Conservation (phyloP, 1,140 invertebrate species). For the Dendroctonus valens region DNA sequence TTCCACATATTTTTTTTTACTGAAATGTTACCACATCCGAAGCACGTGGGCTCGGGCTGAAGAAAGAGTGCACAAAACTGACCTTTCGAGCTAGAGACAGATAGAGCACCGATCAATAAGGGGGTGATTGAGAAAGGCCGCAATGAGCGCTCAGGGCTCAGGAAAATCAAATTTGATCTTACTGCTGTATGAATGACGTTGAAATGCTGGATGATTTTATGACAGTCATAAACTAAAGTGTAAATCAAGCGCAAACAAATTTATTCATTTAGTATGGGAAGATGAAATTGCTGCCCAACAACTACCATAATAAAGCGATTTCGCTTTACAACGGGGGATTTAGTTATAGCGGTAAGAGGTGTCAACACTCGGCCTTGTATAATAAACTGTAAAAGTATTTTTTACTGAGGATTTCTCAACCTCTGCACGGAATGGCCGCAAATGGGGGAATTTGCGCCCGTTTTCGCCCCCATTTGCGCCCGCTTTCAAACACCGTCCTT, state of each 20-base stretch:
- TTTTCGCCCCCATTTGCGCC: not conserved
- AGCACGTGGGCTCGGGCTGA: too few relatives aligned
- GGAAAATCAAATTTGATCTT: too few relatives aligned
- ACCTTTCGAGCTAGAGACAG: too few relatives aligned
- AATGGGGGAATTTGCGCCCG: conserved; percentile 5
- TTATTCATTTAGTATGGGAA: conserved; percentile 26
- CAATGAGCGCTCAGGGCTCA: too few relatives aligned
- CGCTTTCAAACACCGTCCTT: not conserved
- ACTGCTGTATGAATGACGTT: too few relatives aligned
- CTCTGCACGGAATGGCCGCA: not conserved
- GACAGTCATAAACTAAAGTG: too few relatives aligned
- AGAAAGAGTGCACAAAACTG: too few relatives aligned
- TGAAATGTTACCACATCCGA: too few relatives aligned
- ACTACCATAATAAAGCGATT: conserved; percentile 5
- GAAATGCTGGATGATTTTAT: too few relatives aligned
- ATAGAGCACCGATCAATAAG: too few relatives aligned
- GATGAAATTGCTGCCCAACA: conserved; percentile 21
- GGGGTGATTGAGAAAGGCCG: too few relatives aligned
- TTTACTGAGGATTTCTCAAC: conserved; percentile 11
- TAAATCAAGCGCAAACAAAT: conserved; percentile 4
- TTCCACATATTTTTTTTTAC: too few relatives aligned
- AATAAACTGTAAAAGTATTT: conserved; percentile 14
- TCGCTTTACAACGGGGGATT: conserved; percentile 24
- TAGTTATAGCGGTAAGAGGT: conserved; percentile 29
- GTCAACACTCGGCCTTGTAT: conserved; percentile 29